phyloP scores from a whole-genome alignment of 2,113 vertebrate genomes.

The Camelus bactrianus region DNA sequence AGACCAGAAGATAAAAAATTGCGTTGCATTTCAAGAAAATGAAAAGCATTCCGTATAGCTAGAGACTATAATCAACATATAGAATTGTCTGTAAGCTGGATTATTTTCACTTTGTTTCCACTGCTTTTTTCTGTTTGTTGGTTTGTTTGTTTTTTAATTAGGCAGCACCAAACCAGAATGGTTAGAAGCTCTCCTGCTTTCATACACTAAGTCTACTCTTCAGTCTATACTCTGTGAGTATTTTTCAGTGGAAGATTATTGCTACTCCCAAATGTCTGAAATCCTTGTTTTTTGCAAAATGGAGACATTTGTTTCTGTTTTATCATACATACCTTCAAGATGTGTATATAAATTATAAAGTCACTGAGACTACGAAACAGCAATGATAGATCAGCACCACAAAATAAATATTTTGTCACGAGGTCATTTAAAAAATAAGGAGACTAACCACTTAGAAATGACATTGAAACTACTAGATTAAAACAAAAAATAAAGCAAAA shows the following conservation, averaged over 20 bases:
- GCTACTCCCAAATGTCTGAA: background rate
- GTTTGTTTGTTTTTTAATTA: background rate
- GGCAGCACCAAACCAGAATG: background rate
- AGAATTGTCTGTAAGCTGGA: background rate
- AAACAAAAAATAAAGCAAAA: background rate
- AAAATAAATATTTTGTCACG: background rate
- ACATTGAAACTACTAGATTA: background rate
- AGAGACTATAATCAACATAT: background rate
- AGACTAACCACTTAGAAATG: background rate
- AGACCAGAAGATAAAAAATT: background rate
- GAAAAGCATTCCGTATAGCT: background rate
- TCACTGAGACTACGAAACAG: background rate
- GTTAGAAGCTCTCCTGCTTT: background rate
- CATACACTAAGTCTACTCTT: background rate
- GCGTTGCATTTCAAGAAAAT: background rate
- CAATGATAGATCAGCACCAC: background rate
- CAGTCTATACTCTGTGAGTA: background rate
- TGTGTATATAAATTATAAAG: background rate
- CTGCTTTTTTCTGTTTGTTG: background rate
- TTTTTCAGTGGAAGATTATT: constrained; percentile 1
- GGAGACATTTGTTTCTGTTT: background rate
- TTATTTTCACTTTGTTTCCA: background rate
- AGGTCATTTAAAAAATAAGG: background rate
- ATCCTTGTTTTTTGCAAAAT: background rate
- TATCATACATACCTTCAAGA: background rate